These are phyloP conservation scores for Podarcis raffonei DNA, from an alignment of 2,113 vertebrate species.

Conservation along the genomic window DNA sequence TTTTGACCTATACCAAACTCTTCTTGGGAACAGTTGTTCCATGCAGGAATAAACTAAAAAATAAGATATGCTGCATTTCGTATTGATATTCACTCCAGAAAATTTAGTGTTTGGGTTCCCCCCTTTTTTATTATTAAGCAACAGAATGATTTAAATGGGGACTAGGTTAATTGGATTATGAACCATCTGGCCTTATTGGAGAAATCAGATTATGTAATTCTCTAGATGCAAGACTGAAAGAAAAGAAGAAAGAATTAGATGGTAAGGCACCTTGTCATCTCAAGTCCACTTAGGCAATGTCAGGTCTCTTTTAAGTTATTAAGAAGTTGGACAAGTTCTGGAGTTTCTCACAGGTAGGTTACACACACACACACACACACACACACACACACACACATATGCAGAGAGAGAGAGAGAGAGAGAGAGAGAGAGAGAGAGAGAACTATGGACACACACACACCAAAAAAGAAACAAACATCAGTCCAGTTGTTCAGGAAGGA, in stretches of 20 bases:
- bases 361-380: not conserved
- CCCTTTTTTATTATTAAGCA: not conserved
- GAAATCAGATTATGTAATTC: conserved; percentile 15
- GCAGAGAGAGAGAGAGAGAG: too few relatives aligned
- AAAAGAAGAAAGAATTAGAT: not conserved
- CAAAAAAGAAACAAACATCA: not conserved
- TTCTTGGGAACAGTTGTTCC: not conserved
- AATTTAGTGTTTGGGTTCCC: not conserved
- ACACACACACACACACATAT: too few relatives aligned
- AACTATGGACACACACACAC: too few relatives aligned
- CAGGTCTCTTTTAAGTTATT: not conserved
- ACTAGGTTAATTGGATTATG: conserved; percentile 12
- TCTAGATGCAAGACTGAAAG: not conserved
- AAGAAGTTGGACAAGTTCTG: not conserved
- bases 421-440: too few relatives aligned
- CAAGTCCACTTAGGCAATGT: not conserved
- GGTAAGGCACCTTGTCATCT: not conserved
- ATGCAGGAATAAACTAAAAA: not conserved
- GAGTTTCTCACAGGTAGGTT: too few relatives aligned
- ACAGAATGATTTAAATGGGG: not conserved
- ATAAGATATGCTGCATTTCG: not conserved
- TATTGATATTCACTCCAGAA: not conserved
- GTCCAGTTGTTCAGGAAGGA: not conserved
- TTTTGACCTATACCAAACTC: not conserved
- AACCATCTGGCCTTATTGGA: conserved; percentile 20